These are phyloP conservation scores for Casuarius casuarius DNA, from an alignment of 2,113 vertebrate genomes.

Conservation along the genomic window DNA sequence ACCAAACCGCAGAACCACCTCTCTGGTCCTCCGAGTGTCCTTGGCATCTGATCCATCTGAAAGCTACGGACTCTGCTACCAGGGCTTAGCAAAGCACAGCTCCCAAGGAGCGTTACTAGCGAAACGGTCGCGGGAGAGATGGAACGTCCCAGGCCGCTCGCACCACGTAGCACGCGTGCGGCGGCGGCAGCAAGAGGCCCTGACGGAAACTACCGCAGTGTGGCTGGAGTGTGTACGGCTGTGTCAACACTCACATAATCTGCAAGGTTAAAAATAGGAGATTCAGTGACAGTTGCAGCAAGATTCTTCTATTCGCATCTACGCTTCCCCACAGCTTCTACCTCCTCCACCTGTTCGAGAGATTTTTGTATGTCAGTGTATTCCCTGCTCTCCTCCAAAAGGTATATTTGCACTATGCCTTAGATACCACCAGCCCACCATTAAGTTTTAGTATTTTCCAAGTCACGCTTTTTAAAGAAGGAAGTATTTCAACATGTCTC, in stretches of 20 bases:
- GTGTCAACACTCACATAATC: not conserved
- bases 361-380: not conserved
- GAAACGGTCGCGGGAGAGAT: rapidly evolving
- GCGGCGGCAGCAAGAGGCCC: not conserved
- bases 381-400: not conserved
- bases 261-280: not conserved
- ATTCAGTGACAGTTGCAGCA: not conserved
- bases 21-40: not conserved
- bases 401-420: too few relatives aligned
- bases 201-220: rapidly evolving
- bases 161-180: rapidly evolving
- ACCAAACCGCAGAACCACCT: not conserved
- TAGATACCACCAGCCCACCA: not conserved
- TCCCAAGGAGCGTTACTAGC: not conserved
- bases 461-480: not conserved
- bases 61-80: not conserved
- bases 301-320: not conserved
- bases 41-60: not conserved
- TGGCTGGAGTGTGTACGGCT: not conserved
- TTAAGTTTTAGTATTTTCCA: not conserved
- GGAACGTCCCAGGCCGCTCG: not conserved
- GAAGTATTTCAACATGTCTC: not conserved
- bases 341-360: not conserved
- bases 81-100: not conserved
- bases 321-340: not conserved